Base-by-base conservation (phyloP, 2,888 invertebrate species). In the Mesoligia furuncula region DNA sequence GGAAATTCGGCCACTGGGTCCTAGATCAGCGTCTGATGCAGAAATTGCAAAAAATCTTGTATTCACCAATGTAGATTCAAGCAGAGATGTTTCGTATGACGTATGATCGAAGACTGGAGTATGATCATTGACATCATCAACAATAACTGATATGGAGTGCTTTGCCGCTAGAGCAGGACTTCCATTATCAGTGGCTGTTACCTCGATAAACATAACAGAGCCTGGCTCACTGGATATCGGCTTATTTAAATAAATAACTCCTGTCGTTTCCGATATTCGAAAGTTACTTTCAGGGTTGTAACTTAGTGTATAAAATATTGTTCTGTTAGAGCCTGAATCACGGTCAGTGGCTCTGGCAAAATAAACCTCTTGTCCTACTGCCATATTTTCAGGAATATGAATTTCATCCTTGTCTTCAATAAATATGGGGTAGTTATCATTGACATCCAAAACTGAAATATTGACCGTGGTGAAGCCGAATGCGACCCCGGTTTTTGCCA, bases 41-140 rank as follows among this genome's bases (percentile, higher is more conserved):
- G 98, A 98, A 59, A 99, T 97, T 31, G 99, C 98, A 94, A 99
- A 99, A 95, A 99, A 99, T 87, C 99, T 97, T 71, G 98, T 98
- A 93, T 99, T 99, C 0, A 99, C 99, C 2, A 98, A 97, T 5
- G 98, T 99, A 1, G 99, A 98, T 95, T 99, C 99, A 11, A 98
- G 95, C 73, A 99, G 94, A 1, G 99, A 99, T 5, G 99, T 99
- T 96, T 99, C 99, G 94, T 99, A 99, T 27, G 98, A 98, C 0
- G 98, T 98, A 88, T 99, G 98, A 92, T 98, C 98, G 94, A 99
- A 99, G 5, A 99, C 98, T 17, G 99, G 99, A 0, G 99, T 99
- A 92, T 99, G 99, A 94, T 99, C 99, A 94, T 99, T 99, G 4
- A 99, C 99, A 93, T 99, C 99, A 89, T 98, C 98, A 80, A 99